A percentile compares a stretch with the other conserved stretches of the same genome.
Evolutionary conservation across 1,140 invertebrate genomes (phyloP).

Genomic region (Calycopis cecrops): DNA sequence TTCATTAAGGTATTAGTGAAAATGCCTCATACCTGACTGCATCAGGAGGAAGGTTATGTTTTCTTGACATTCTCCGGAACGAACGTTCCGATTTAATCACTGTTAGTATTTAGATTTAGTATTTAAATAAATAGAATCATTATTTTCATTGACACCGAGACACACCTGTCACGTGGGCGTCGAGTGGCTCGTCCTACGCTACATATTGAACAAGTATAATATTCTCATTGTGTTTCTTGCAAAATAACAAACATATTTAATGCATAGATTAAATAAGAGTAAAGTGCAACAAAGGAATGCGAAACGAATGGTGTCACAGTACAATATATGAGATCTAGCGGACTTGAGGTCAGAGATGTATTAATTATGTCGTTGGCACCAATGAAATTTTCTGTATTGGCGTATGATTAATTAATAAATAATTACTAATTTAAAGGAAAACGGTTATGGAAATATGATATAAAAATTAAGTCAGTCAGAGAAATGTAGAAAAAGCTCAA

Average conservation of each 20-base stretch:
- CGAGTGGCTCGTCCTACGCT: constrained; percentile 11
- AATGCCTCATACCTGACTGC: too few species aligned
- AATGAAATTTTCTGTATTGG: neutral
- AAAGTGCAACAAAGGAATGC: constrained; percentile 2
- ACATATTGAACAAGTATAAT: constrained; percentile 5
- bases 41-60: too few species aligned
- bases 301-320: constrained; percentile 1
- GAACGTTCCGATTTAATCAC: too few species aligned
- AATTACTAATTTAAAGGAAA: too few species aligned
- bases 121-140: neutral
- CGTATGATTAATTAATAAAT: too few species aligned
- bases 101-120: too few species aligned
- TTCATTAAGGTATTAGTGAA: too few species aligned
- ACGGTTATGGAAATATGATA: too few species aligned
- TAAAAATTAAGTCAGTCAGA: too few species aligned
- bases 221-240: constrained; percentile 1
- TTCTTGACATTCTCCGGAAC: too few species aligned
- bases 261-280: constrained; percentile 7
- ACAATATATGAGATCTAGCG: neutral
- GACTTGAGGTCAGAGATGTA: neutral
- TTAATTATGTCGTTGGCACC: neutral
- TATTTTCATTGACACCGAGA: constrained; percentile 1
- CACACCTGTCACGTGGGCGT: constrained; percentile 9
- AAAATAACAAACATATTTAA: constrained; percentile 9
- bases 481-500: too few species aligned